Evolutionary conservation across 2,113 vertebrate genomes (phyloP).

Genomic region (Psittacula cyanocephala): DNA sequence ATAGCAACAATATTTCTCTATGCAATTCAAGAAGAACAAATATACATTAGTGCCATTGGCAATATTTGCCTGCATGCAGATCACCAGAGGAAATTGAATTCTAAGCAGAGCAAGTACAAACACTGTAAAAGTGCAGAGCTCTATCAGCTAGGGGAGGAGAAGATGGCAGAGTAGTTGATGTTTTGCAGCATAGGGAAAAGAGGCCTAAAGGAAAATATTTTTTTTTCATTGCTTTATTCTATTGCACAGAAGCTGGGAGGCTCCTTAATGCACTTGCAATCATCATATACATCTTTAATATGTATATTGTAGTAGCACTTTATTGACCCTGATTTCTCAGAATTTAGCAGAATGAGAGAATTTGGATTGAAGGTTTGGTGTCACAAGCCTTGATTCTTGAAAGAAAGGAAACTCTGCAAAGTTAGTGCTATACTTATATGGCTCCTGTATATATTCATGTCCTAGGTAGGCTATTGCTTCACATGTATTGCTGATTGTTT

Average conservation of each 20-base stretch:
- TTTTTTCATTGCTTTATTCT: not conserved
- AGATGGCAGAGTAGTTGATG: not conserved
- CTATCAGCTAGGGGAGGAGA: conserved; percentile 6
- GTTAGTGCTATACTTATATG: not conserved
- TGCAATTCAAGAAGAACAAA: conserved; percentile 67
- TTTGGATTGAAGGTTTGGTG: not conserved
- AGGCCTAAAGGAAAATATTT: conserved; percentile 18
- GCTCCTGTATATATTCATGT: not conserved
- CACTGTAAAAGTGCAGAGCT: conserved; percentile 27
- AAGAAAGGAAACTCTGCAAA: not conserved
- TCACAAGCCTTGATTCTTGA: not conserved
- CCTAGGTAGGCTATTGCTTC: not conserved
- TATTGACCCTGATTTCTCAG: not conserved
- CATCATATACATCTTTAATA: not conserved
- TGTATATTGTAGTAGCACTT: not conserved
- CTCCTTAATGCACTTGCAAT: not conserved
- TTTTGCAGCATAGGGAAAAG: not conserved
- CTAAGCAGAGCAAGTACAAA: conserved; percentile 59
- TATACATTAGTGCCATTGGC: conserved; percentile 56
- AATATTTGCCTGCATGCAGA: conserved; percentile 47
- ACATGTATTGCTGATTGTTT: not conserved
- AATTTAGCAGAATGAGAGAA: not conserved
- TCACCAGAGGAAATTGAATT: conserved; percentile 67
- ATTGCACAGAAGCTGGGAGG: not conserved
- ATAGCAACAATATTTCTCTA: conserved; percentile 73